Base-by-base conservation (phyloP, 2,797 vertebrate genomes). In the Ara ararauna region DNA sequence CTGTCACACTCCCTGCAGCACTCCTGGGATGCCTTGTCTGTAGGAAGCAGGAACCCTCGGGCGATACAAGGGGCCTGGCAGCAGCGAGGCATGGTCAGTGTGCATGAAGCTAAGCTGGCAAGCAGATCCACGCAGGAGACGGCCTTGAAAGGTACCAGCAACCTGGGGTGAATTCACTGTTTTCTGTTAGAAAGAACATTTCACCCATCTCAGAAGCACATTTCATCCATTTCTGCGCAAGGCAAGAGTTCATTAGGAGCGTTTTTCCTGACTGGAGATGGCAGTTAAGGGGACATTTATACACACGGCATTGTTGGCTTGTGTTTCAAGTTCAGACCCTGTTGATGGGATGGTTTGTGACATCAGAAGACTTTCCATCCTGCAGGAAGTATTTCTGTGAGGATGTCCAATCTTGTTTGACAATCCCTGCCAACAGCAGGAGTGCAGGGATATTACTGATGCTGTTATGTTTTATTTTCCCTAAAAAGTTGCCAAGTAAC, bases 341-440 rank as follows among this genome's bases (percentile, higher is more conserved):
- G 66, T 66, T 94, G 91, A 58, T 90, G 88, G 85, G 62, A 67
- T 93, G 71, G 71, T 94, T 93, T 93, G 70, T 50, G 42, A 61
- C 80, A 67, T 61, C 61, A 3, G 76, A 72, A 30, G 53, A 74
- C 81, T 86, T 88, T 38, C 72, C 73, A 64, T 78, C 56, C 67
- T 84, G 67, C 54, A 71, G 82, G 34, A 36, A 65, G 85, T 75
- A 47, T 85, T 95, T 96, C 32, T 95, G 61, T 75, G 54, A 79
- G 94, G 86, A 67, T 71, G 64, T 89, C 87, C 71, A 27, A 23
- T 66, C 64, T 79, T 62, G 51, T 88, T 51, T 64, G 82, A 93
- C 95, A 84, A 56, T 29, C 65, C 75, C 51, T 86, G 86, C 87
- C 75, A 84, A 7, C 81, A 66, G 85, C 40, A 85, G n/a, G 17